phyloP scores from a whole-genome alignment of 2,888 invertebrate genomes.

The Asteroscopus sphinx region DNA sequence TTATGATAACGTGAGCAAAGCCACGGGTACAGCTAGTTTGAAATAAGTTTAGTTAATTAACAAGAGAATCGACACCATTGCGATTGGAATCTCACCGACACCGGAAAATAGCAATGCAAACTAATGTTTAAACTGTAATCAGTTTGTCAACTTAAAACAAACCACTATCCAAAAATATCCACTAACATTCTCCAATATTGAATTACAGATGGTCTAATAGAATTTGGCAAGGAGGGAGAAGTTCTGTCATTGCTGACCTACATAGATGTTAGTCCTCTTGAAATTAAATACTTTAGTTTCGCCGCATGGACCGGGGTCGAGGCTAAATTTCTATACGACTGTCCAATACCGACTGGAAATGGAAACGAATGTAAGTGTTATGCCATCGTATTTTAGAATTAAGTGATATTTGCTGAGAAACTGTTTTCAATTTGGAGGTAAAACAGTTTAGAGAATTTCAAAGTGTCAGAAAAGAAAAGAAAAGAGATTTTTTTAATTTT shows the following conservation, averaged over 20 bases:
- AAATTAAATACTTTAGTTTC: slow-evolving; percentile 92
- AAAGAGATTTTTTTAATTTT: too few species aligned
- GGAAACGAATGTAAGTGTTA: slow-evolving; percentile 67
- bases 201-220: slow-evolving; percentile 89
- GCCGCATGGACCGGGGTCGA: slow-evolving; percentile 92
- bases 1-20: too few species aligned
- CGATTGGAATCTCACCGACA: too few species aligned
- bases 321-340: slow-evolving; percentile 92
- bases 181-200: slow-evolving; percentile 24
- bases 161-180: background rate
- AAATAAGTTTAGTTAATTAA: too few species aligned
- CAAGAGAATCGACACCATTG: too few species aligned
- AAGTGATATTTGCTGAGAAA: background rate
- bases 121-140: too few species aligned
- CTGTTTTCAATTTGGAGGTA: too few species aligned
- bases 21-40: too few species aligned
- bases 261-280: slow-evolving; percentile 90
- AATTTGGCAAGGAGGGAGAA: slow-evolving; percentile 91
- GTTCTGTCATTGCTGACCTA: slow-evolving; percentile 90
- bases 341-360: slow-evolving; percentile 79
- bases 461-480: too few species aligned
- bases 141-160: background rate
- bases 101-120: too few species aligned
- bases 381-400: background rate
- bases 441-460: too few species aligned